Evolutionary conservation across 2,113 vertebrate species (phyloP).

Genomic region (Dromiciops gliroides): DNA sequence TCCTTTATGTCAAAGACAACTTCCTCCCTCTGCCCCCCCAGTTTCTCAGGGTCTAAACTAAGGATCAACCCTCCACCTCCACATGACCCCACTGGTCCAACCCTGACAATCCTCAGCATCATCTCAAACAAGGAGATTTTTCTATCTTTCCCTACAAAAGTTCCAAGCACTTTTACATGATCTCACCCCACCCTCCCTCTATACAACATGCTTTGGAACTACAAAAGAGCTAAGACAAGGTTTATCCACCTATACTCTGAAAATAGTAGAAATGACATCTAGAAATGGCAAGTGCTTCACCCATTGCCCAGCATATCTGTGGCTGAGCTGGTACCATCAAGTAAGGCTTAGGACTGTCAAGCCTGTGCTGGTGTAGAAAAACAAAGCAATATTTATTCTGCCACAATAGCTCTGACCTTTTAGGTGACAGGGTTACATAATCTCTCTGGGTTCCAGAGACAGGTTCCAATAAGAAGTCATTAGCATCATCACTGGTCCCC

Average conservation of each 20-base stretch:
- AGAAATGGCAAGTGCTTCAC: constrained; percentile 17
- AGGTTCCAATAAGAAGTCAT: constrained; percentile 27
- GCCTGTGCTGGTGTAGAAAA: neutral
- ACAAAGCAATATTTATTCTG: constrained; percentile 24
- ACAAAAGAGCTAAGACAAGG: neutral
- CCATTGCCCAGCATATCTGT: neutral
- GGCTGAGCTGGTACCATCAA: neutral
- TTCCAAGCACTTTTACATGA: constrained; percentile 25
- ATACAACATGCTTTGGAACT: neutral
- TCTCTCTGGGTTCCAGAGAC: constrained; percentile 24
- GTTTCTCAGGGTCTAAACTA: constrained; percentile 18
- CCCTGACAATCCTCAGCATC: constrained; percentile 3
- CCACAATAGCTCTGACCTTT: neutral
- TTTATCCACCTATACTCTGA: neutral
- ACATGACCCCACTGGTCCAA: neutral
- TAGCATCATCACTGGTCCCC: constrained; percentile 30
- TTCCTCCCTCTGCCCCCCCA: neutral
- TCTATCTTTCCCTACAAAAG: constrained; percentile 32
- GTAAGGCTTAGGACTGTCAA: neutral
- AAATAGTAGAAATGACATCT: neutral
- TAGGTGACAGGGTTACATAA: constrained; percentile 32
- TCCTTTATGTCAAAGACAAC: neutral
- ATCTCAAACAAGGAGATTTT: neutral
- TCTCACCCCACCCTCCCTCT: neutral
- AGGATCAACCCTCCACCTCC: neutral